Conservation (phyloP, 1,140 invertebrate species). For the Zaprionus lachaisei region DNA sequence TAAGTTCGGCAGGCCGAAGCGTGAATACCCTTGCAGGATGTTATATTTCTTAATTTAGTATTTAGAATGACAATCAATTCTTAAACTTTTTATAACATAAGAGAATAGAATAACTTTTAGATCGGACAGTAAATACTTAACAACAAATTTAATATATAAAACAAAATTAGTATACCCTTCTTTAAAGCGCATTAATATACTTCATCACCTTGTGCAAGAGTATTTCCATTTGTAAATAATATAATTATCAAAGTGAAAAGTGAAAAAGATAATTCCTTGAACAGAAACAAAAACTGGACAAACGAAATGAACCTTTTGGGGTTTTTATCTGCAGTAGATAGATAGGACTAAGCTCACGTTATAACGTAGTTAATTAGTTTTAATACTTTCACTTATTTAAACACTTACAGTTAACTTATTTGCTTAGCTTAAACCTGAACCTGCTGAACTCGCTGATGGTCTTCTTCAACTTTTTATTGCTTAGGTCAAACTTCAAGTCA, state of each 20-base stretch:
- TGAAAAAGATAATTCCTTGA: not conserved
- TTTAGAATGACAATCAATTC: too few relatives aligned
- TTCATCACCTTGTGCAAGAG: not conserved
- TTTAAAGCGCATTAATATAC: too few relatives aligned
- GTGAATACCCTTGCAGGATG: slow-evolving; percentile 13
- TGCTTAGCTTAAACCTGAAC: slow-evolving; percentile 32
- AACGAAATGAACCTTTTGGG: not conserved
- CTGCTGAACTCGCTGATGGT: too few relatives aligned
- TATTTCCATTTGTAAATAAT: not conserved
- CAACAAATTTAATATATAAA: too few relatives aligned
- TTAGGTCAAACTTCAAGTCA: not conserved
- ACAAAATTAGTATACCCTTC: too few relatives aligned
- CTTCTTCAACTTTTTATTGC: too few relatives aligned
- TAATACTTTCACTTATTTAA: slow-evolving; percentile 29
- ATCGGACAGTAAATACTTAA: too few relatives aligned
- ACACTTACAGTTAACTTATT: slow-evolving; percentile 42
- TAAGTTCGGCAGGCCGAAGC: slow-evolving; percentile 15
- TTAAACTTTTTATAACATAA: too few relatives aligned
- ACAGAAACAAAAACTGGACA: not conserved
- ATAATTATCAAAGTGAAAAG: not conserved
- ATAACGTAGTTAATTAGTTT: not conserved
- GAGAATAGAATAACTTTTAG: too few relatives aligned
- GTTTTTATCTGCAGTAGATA: not conserved
- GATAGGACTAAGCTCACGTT: slow-evolving; percentile 10
- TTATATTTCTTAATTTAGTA: too few relatives aligned